Conservation (phyloP, 2,888 invertebrate species). For the Drosophila paracracens region DNA sequence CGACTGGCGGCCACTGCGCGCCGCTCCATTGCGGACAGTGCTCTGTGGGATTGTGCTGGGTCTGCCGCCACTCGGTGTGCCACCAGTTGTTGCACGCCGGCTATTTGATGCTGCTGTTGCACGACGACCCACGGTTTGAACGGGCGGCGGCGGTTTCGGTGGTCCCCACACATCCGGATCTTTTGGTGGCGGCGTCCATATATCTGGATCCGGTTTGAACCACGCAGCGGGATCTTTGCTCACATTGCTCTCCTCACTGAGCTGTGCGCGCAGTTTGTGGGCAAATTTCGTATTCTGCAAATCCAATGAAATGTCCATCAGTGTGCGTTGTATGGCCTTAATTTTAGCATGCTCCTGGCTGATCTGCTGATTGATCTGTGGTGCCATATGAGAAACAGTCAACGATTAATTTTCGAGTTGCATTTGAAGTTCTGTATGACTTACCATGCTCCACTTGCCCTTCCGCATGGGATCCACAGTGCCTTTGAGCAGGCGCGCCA, state of each 20-base stretch:
- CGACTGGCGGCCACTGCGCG: slow-evolving; percentile 56
- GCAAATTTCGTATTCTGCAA: slow-evolving; percentile 85
- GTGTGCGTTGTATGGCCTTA: slow-evolving; percentile 87
- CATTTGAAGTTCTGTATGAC: slow-evolving; percentile 39
- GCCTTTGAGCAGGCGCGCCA: slow-evolving; percentile 92
- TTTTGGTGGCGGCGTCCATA: slow-evolving; percentile 89
- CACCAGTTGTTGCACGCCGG: slow-evolving; percentile 59
- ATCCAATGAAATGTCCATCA: slow-evolving; percentile 84
- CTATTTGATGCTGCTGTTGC: slow-evolving; percentile 65
- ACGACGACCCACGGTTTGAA: slow-evolving; percentile 79
- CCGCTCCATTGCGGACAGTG: slow-evolving; percentile 61
- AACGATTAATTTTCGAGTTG: neutral
- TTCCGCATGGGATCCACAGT: slow-evolving; percentile 93
- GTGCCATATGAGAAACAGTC: neutral
- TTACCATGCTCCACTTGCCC: slow-evolving; percentile 95
- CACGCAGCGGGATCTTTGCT: slow-evolving; percentile 85
- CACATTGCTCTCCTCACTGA: slow-evolving; percentile 75
- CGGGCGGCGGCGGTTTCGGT: slow-evolving; percentile 88
- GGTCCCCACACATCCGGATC: slow-evolving; percentile 96
- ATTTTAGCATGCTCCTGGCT: slow-evolving; percentile 95
- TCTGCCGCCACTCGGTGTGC: slow-evolving; percentile 35
- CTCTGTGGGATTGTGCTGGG: slow-evolving; percentile 83
- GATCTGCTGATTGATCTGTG: slow-evolving; percentile 94
- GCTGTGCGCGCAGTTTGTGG: slow-evolving; percentile 83
- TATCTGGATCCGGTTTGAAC: slow-evolving; percentile 91